A percentile compares a stretch with the other conserved stretches of the same genome.
Conservation (phyloP, 2,797 vertebrate species). For the Heliangelus exortis region DNA sequence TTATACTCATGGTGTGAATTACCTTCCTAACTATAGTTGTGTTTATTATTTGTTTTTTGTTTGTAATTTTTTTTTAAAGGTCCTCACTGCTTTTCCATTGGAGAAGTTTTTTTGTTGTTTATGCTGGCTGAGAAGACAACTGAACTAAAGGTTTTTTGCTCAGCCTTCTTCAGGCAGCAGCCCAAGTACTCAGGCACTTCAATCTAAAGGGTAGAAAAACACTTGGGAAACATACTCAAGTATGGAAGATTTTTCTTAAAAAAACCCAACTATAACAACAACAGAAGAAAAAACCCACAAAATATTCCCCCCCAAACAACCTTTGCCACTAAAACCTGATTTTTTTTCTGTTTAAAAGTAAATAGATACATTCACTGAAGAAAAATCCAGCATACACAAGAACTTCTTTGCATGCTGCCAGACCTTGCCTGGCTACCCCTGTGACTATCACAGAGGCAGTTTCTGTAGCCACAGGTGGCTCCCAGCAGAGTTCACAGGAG, state of each 20-base stretch:
- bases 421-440: background rate
- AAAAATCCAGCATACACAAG: background rate
- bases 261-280: too few relatives aligned
- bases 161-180: background rate
- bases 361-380: background rate
- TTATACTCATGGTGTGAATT: background rate
- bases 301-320: background rate
- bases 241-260: background rate
- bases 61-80: background rate
- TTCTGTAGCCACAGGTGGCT: background rate
- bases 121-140: background rate
- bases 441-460: accelerated
- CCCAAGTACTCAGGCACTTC: background rate
- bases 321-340: background rate
- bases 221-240: background rate
- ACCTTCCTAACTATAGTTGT: background rate
- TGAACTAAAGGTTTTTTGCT: background rate
- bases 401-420: background rate
- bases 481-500: background rate
- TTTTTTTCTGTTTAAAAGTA: background rate
- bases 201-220: background rate
- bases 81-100: background rate
- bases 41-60: too few relatives aligned
- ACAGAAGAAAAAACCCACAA: background rate
- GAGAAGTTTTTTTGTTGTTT: background rate